These are phyloP conservation scores for Myotis brandtii DNA, from an alignment of 2,113 vertebrate species.

Conservation along the genomic window DNA sequence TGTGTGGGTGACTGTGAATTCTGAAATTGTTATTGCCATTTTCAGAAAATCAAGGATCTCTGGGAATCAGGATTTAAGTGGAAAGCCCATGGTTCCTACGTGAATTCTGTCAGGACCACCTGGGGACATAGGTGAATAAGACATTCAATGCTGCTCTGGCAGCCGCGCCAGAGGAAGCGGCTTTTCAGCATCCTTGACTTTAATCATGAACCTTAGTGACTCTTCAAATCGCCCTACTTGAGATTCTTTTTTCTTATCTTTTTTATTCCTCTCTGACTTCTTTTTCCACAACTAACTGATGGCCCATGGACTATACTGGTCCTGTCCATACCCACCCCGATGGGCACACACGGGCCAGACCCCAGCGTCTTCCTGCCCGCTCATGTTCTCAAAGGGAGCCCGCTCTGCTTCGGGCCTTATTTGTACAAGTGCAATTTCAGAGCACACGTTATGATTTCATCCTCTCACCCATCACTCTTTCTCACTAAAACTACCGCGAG, in stretches of 20 bases:
- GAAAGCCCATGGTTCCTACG: background rate
- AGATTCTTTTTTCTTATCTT: background rate
- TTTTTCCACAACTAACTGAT: background rate
- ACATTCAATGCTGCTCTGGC: accelerated
- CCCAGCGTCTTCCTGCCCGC: background rate
- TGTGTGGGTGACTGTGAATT: background rate
- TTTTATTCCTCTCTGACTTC: background rate
- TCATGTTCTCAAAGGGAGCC: background rate
- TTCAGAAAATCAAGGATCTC: slow-evolving; percentile 18
- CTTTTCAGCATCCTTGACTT: background rate
- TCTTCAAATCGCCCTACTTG: background rate
- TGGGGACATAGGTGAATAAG: accelerated
- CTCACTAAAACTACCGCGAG: background rate
- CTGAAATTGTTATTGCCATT: background rate
- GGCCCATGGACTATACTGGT: accelerated
- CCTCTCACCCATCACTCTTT: background rate
- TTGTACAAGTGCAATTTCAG: background rate
- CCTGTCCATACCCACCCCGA: accelerated
- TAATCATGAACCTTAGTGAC: background rate
- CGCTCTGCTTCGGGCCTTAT: background rate
- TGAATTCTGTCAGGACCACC: background rate
- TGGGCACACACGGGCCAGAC: too few species aligned
- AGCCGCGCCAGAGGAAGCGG: accelerated
- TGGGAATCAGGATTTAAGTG: background rate
- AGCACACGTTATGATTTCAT: background rate